phyloP scores from a whole-genome alignment of 2,113 vertebrate species.

The Osmerus eperlanus region DNA sequence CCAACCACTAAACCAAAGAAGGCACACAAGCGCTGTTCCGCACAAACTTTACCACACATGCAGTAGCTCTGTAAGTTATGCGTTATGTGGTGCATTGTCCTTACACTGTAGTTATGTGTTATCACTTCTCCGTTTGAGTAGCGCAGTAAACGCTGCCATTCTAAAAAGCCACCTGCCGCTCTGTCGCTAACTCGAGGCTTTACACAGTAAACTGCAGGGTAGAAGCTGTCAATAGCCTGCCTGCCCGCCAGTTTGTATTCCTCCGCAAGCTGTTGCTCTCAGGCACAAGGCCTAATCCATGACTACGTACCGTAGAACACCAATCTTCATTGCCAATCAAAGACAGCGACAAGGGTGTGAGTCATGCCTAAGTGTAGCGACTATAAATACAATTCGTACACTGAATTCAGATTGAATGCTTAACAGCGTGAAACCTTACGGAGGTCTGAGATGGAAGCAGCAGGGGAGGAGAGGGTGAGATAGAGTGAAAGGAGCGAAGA shows the following conservation, averaged over 20 bases:
- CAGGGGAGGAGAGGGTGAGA: not conserved
- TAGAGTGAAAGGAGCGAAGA: not conserved
- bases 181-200: no score
- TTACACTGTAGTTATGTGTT: no score
- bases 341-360: slow-evolving; percentile 15
- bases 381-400: slow-evolving; percentile 25
- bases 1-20: no score
- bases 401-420: slow-evolving; percentile 14
- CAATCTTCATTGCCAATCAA: slow-evolving; percentile 5
- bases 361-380: slow-evolving; percentile 8
- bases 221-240: no score
- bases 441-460: slow-evolving; percentile 58
- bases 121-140: no score
- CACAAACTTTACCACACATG: no score
- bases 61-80: no score
- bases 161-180: no score
- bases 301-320: not conserved
- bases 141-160: no score
- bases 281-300: slow-evolving; percentile 3
- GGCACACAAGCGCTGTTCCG: no score
- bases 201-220: no score
- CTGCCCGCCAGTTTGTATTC: not conserved
- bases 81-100: no score
- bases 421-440: slow-evolving; percentile 20
- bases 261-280: not conserved